Evolutionary conservation across 1,140 invertebrate genomes (phyloP).

Genomic region (Maniola jurtina): DNA sequence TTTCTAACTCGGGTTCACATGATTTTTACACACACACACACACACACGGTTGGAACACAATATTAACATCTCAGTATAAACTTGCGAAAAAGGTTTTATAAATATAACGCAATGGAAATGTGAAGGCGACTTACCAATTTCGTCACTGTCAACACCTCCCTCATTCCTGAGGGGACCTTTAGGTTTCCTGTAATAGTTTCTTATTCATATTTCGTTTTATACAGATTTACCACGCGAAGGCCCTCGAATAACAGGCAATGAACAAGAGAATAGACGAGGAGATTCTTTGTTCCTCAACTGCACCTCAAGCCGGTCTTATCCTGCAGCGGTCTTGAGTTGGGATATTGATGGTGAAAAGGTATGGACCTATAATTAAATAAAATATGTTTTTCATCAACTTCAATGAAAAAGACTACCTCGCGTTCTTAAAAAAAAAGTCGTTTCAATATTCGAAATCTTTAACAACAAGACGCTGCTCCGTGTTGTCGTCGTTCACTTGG

Average conservation of each 20-base stretch:
- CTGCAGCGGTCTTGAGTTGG: constrained; percentile 87
- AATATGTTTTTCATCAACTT: too few species aligned
- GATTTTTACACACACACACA: too few species aligned
- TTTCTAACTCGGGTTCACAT: too few species aligned
- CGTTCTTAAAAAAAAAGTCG: too few species aligned
- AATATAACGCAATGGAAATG: background rate
- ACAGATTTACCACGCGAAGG: constrained; percentile 87
- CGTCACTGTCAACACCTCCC: background rate
- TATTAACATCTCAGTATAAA: too few species aligned
- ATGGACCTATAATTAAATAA: constrained; percentile 33
- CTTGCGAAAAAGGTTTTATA: too few species aligned
- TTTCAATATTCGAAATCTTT: too few species aligned
- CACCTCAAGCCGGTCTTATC: constrained; percentile 89
- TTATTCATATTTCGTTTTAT: background rate
- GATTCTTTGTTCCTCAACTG: constrained; percentile 91
- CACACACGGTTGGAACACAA: too few species aligned
- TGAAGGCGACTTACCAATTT: background rate
- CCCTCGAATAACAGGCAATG: constrained; percentile 88
- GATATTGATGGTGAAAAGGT: constrained; percentile 90
- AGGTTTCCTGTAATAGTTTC: background rate
- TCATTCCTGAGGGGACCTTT: too few species aligned
- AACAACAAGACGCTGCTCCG: too few species aligned
- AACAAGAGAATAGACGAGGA: constrained; percentile 87
- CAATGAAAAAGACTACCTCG: too few species aligned
- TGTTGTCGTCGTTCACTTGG: too few species aligned